phyloP scores from a whole-genome alignment of 2,888 invertebrate species.

The Blastobasis adustella region DNA sequence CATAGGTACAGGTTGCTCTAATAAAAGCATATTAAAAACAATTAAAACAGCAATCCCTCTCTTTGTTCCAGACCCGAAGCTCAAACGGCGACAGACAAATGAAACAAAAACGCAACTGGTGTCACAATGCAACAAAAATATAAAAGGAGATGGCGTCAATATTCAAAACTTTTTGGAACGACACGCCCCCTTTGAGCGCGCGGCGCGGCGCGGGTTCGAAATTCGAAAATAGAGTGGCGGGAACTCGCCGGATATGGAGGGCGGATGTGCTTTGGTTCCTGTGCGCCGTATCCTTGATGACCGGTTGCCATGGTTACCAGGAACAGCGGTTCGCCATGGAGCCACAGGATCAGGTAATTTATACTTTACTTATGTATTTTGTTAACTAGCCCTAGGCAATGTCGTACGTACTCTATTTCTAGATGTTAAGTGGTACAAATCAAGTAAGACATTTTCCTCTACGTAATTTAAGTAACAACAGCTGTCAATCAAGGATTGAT shows the following conservation, averaged over 20 bases:
- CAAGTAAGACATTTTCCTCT: too few species aligned
- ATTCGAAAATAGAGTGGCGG: slow-evolving; percentile 48
- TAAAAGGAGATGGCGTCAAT: slow-evolving; percentile 49
- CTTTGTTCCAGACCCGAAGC: too few species aligned
- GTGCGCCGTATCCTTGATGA: slow-evolving; percentile 35
- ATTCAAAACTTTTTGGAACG: slow-evolving; percentile 38
- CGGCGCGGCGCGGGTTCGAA: slow-evolving; percentile 48
- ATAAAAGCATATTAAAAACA: too few species aligned
- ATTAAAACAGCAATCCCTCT: too few species aligned
- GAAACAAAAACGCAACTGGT: slow-evolving; percentile 23
- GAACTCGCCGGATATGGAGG: slow-evolving; percentile 39
- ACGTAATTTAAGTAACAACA: too few species aligned
- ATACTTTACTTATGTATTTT: slow-evolving; percentile 6
- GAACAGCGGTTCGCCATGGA: slow-evolving; percentile 94
- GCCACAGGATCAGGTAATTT: slow-evolving; percentile 83
- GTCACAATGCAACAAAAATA: slow-evolving; percentile 50
- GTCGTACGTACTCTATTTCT: too few species aligned
- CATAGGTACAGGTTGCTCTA: too few species aligned
- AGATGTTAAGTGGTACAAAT: too few species aligned
- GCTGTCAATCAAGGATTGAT: too few species aligned
- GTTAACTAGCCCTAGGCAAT: neutral
- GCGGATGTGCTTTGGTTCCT: slow-evolving; percentile 51
- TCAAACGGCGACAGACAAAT: slow-evolving; percentile 22
- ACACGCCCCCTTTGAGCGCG: slow-evolving; percentile 37
- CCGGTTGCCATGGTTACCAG: slow-evolving; percentile 54